Evolutionary conservation across 2,888 invertebrate species (phyloP), one percentile per base, ranked within the genome.

Genomic region (Dimorphilus gyrociliatus): DNA sequence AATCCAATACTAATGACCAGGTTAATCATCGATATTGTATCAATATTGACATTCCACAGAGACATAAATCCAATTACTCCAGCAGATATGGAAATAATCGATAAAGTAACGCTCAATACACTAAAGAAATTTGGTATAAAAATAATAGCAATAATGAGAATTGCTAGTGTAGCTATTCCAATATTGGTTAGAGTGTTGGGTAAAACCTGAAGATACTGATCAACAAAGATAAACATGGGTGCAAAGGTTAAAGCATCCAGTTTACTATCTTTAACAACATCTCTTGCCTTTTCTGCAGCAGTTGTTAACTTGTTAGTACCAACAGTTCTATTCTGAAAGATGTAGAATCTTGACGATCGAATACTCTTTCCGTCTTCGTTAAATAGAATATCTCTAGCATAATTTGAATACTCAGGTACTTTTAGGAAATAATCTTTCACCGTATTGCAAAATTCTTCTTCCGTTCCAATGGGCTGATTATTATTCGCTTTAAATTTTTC

Each of bases 21-120:
- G 54, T 88, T 88, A 38, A 90, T 86, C 88, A 90, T 88, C 1
- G 86, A 86, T 48, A 90, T 88, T 0, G 32, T 24, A 29, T 38
- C 38, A 33, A 90, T 68, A 53, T 84, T 85, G 6, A 90, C 86
- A 45, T 77, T 77, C 90, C 90, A 90, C 17, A 88, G 66, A 0
- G 88, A 80, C 90, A 90, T 90, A 67, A 85, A 90, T 6, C 90
- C 90, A 2, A 85, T 78, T 1, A 90, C 88, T 2, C 90, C 88
- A 8, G 78, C 66, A 62, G 88, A 88, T 43, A 90, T 88, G 7
- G 86, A 86, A 33, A 86, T 75, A 36, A 88, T 86, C 48, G 85
- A 84, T 54, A 88, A 78, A 3, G 86, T 85, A 1, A 90, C 86
- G 86, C 88, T 90, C 4, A 90, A 64, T 0, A 84, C 81, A 61